phyloP scores from a whole-genome alignment of 2,888 invertebrate species.

The Andrena minutula region DNA sequence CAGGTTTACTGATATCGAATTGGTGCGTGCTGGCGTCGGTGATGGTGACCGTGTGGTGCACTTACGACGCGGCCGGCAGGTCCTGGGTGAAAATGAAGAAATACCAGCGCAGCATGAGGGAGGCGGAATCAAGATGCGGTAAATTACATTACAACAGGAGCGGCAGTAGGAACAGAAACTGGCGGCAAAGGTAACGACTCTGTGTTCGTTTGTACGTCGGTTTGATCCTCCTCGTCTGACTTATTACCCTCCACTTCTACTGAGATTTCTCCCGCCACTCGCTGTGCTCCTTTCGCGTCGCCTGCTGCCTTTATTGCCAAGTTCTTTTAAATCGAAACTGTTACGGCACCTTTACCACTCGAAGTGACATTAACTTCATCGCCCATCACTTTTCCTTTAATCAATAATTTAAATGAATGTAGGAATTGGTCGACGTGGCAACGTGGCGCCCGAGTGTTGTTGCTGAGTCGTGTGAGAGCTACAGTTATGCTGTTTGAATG shows the following conservation, averaged over 20 bases:
- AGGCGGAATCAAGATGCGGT: constrained; percentile 88
- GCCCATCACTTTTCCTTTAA: not conserved
- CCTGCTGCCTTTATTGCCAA: too few species aligned
- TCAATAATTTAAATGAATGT: too few species aligned
- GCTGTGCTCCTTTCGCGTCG: not conserved
- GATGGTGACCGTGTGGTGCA: constrained; percentile 93
- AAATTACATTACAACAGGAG: constrained; percentile 91
- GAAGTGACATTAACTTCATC: not conserved
- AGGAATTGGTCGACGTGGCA: too few species aligned
- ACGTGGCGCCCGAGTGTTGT: too few species aligned
- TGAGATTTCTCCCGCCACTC: constrained; percentile 9
- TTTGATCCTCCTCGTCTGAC: constrained; percentile 36
- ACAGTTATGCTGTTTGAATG: too few species aligned
- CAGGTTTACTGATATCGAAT: constrained; percentile 92
- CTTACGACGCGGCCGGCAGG: constrained; percentile 94
- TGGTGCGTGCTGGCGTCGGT: constrained; percentile 91
- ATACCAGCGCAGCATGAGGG: constrained; percentile 93
- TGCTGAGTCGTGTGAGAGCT: too few species aligned
- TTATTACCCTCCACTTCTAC: constrained; percentile 39
- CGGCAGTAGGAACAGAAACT: constrained; percentile 91
- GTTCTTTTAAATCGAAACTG: not conserved
- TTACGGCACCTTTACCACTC: not conserved
- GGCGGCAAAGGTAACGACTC: constrained; percentile 90
- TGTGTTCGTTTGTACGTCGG: constrained; percentile 28
- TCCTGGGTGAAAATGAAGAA: constrained; percentile 96